Conservation (phyloP, 2,113 vertebrate species). For the Thunnus thynnus region DNA sequence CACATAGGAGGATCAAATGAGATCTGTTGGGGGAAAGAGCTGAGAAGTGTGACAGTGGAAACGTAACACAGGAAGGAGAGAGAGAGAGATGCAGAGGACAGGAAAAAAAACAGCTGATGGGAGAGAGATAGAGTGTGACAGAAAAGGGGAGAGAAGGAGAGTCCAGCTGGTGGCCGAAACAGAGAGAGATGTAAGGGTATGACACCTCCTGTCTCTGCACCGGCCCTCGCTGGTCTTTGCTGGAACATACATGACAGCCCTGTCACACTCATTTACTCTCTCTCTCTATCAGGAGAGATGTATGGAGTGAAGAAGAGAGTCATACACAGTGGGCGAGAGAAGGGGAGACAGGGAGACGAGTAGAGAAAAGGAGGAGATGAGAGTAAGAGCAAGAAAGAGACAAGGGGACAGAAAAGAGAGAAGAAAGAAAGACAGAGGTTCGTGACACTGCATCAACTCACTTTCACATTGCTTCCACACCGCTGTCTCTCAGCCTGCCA, state of each 20-base stretch:
- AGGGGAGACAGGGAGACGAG: neutral
- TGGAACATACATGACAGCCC: constrained; percentile 87
- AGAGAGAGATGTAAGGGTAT: constrained; percentile 85
- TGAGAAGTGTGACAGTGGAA: constrained; percentile 45
- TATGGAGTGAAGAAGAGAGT: constrained; percentile 38
- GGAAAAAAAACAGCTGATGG: constrained; percentile 12
- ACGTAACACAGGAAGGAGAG: constrained; percentile 15
- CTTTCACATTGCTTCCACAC: constrained; percentile 89
- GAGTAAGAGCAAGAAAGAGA: constrained; percentile 20
- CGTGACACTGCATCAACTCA: constrained; percentile 93
- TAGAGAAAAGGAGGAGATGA: neutral
- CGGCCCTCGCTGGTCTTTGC: constrained; percentile 85
- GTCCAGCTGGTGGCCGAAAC: constrained; percentile 88
- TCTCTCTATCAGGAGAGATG: constrained; percentile 43
- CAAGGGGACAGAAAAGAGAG: neutral
- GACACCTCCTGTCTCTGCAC: constrained; percentile 91
- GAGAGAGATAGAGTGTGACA: constrained; percentile 72
- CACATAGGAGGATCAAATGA: neutral
- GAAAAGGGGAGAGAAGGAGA: constrained; percentile 73
- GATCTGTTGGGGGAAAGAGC: constrained; percentile 22
- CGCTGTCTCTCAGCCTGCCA: constrained; percentile 89
- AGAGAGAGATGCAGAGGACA: constrained; percentile 31
- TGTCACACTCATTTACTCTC: constrained; percentile 74
- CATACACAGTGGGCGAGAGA: constrained; percentile 26
- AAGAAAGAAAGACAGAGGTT: constrained; percentile 48